Evolutionary conservation across 2,113 vertebrate species (phyloP).

Genomic region (Cyanoderma ruficeps): DNA sequence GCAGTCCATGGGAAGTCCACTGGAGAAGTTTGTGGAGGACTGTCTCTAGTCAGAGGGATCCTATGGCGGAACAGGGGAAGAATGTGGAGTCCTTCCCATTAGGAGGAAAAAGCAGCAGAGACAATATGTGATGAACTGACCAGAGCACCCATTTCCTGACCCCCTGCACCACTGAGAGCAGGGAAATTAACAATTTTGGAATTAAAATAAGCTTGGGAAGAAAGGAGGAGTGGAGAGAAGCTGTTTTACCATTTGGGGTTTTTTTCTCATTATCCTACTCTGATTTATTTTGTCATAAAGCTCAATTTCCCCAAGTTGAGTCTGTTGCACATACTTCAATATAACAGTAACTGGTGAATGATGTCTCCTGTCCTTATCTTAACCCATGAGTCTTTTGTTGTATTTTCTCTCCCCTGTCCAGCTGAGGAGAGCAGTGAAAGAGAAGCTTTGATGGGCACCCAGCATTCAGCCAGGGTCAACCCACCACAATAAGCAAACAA

Average conservation of each 20-base stretch:
- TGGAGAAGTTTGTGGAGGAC: neutral
- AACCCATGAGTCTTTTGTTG: neutral
- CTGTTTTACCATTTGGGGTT: neutral
- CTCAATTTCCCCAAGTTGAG: neutral
- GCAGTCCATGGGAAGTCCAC: neutral
- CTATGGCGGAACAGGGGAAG: neutral
- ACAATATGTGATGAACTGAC: neutral
- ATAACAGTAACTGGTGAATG: neutral
- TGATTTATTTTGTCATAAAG: neutral
- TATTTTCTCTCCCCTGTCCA: neutral
- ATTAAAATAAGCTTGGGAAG: neutral
- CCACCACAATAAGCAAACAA: neutral
- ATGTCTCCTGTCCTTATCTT: neutral
- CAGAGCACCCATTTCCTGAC: fast-evolving
- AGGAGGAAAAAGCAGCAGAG: neutral
- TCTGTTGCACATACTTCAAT: neutral
- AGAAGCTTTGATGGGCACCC: neutral
- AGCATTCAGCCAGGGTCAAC: neutral
- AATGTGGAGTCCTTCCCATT: neutral
- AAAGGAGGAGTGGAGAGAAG: neutral
- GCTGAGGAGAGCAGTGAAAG: neutral
- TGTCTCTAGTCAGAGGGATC: neutral
- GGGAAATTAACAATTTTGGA: neutral
- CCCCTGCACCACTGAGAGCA: neutral
- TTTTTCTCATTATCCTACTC: neutral